These are phyloP conservation scores for Aradophagus sp. DNA, from an alignment of 1,140 invertebrate genomes.

Conservation along the genomic window DNA sequence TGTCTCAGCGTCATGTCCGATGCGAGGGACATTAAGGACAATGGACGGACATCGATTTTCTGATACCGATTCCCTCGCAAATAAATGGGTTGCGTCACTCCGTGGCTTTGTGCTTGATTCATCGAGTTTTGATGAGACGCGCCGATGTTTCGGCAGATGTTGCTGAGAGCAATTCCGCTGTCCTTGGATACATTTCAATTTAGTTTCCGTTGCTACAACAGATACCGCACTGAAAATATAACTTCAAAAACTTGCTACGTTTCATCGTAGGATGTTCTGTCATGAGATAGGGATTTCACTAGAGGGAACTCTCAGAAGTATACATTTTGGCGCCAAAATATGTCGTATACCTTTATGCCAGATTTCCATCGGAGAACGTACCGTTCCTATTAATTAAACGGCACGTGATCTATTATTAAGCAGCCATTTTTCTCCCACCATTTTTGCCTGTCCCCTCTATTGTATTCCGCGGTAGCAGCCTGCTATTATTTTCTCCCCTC, in stretches of 20 bases:
- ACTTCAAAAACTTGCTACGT: no score
- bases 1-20: slow-evolving; percentile 39
- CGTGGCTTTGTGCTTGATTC: slow-evolving; percentile 31
- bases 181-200: no score
- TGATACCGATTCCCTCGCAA: slow-evolving; percentile 39
- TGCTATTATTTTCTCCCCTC: slow-evolving; percentile 59
- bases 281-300: no score
- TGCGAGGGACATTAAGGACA: slow-evolving; percentile 36
- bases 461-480: slow-evolving; percentile 60
- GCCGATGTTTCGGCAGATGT: not conserved
- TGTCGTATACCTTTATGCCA: no score
- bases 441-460: slow-evolving; percentile 59
- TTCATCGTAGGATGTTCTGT: no score
- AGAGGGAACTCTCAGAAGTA: no score
- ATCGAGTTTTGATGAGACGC: slow-evolving; percentile 14
- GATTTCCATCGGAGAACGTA: not conserved
- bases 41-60: slow-evolving; percentile 51
- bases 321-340: no score
- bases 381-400: slow-evolving; percentile 20
- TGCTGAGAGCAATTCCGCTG: no score
- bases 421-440: slow-evolving; percentile 64
- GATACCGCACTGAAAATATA: no score
- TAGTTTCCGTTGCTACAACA: no score
- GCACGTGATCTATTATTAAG: slow-evolving; percentile 32
- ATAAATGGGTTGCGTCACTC: slow-evolving; percentile 39